Conservation (phyloP, 2,113 vertebrate species). For the Balaenoptera acutorostrata region DNA sequence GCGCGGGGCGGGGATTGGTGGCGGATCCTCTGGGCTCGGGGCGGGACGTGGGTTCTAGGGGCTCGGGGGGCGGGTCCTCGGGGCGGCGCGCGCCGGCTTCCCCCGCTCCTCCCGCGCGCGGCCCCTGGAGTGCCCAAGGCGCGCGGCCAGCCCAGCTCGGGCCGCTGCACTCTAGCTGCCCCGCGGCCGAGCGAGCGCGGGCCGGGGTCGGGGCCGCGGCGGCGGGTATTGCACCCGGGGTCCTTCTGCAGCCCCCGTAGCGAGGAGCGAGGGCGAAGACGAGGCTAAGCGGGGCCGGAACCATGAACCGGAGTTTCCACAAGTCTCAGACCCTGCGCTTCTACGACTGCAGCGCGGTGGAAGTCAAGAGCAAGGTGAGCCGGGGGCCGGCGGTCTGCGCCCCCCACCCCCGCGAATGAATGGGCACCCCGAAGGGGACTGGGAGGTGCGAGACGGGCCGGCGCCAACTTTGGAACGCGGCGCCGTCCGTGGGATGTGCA, state of each 20-base stretch:
- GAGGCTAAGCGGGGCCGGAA: conserved; percentile 65
- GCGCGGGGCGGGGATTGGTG: not conserved
- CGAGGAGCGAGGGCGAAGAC: not conserved
- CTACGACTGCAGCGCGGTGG: conserved; percentile 89
- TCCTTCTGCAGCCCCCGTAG: conserved; percentile 43
- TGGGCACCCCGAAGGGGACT: conserved; percentile 21
- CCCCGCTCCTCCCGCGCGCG: conserved; percentile 58
- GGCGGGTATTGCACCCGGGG: not conserved
- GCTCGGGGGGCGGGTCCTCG: not conserved
- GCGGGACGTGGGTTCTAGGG: not conserved
- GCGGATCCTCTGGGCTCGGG: not conserved
- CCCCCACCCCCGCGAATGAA: conserved; percentile 53
- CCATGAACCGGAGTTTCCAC: conserved; percentile 95
- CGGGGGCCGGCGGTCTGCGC: not conserved
- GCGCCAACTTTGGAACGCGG: conserved; percentile 4
- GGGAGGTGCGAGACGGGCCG: not conserved
- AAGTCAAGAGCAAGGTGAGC: conserved; percentile 97
- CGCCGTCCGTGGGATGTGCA: not conserved
- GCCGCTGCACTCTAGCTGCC: conserved; percentile 35
- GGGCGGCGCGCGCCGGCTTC: not conserved
- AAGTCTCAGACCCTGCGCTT: conserved; percentile 91
- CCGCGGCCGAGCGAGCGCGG: conserved; percentile 24
- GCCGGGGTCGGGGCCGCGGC: not conserved
- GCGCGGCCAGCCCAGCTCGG: conserved; percentile 58
- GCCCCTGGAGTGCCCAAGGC: conserved; percentile 60